A percentile compares a stretch with the other conserved stretches of the same genome.
Conservation (phyloP, 2,113 vertebrate genomes). For the Elanus axillaris region DNA sequence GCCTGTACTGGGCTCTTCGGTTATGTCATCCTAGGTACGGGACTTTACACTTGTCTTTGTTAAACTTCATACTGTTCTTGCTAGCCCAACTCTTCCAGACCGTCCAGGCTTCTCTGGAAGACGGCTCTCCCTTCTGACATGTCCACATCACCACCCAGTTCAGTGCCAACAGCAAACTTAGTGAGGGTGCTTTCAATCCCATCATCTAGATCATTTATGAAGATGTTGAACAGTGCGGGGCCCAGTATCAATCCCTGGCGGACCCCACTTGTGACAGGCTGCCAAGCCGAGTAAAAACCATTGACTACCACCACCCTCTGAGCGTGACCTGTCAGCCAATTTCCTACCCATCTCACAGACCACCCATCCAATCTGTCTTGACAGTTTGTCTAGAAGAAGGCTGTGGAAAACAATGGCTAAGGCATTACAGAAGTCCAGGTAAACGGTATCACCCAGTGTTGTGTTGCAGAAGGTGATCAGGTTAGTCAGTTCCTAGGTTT, state of each 20-base stretch:
- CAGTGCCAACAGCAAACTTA: background rate
- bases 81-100: background rate
- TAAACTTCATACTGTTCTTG: background rate
- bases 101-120: background rate
- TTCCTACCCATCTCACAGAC: background rate
- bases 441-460: background rate
- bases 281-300: background rate
- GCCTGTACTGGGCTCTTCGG: background rate
- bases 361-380: background rate
- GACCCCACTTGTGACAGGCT: background rate
- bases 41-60: background rate
- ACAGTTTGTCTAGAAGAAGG: background rate
- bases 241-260: too few relatives aligned
- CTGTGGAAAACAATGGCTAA: background rate
- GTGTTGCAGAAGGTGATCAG: background rate
- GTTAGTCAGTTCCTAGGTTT: background rate
- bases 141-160: background rate
- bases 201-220: background rate
- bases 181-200: background rate
- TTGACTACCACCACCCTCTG: background rate
- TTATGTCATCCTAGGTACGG: background rate
- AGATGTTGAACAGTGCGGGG: background rate
- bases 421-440: background rate
- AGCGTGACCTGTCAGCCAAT: background rate
- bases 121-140: background rate